phyloP scores from a whole-genome alignment of 2,888 invertebrate genomes.

The Serrognathus titanus region DNA sequence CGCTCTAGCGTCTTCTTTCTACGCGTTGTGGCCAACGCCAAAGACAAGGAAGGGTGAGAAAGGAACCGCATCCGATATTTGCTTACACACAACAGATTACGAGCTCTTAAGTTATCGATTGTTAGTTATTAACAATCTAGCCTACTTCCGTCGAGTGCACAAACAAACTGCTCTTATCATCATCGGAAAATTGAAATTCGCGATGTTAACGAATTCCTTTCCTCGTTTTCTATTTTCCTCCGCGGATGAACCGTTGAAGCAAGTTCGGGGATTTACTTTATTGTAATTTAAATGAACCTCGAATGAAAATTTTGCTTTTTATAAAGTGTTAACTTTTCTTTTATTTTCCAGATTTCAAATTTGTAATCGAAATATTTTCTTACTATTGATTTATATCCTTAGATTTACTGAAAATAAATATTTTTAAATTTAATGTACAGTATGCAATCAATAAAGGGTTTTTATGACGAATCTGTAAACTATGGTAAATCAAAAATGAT shows the following conservation, averaged over 20 bases:
- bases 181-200: neutral
- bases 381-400: no score
- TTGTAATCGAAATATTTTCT: no score
- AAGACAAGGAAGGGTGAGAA: slow-evolving; percentile 11
- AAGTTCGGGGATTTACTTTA: no score
- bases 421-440: no score
- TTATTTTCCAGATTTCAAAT: slow-evolving; percentile 34
- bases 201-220: no score
- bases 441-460: no score
- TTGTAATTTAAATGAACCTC: no score
- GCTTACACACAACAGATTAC: slow-evolving; percentile 36
- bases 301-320: no score
- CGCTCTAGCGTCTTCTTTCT: slow-evolving; percentile 1
- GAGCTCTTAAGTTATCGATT: slow-evolving; percentile 37
- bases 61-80: slow-evolving; percentile 30
- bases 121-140: slow-evolving; percentile 34
- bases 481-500: no score
- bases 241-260: slow-evolving; percentile 24
- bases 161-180: slow-evolving; percentile 23
- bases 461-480: no score
- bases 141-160: slow-evolving; percentile 27
- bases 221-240: slow-evolving; percentile 37
- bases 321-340: neutral
- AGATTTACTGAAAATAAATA: no score
- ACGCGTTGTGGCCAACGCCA: neutral